Base-by-base conservation (phyloP, 30 jellyfish, hydroid and myxozoan genomes). In the Sanderia malayensis region DNA sequence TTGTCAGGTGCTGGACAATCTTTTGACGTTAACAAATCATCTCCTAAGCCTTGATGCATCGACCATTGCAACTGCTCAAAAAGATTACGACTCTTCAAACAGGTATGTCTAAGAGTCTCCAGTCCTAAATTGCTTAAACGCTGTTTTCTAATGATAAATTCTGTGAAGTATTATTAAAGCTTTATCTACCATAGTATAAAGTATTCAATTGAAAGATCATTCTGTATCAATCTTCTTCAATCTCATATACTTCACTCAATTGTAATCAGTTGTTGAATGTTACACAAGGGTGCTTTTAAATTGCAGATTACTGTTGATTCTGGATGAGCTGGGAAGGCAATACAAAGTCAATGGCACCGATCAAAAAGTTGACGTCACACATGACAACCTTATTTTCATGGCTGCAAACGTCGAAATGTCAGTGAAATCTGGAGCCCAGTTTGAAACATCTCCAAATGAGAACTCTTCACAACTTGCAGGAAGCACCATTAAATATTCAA, bases 271-370 rank as follows among this genome's bases (percentile, higher is more conserved):
- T n/a, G n/a, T n/a, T n/a, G n/a, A n/a, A n/a, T n/a, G n/a, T n/a
- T n/a, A n/a, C n/a, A n/a, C n/a, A n/a, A n/a, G n/a, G n/a, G n/a
- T n/a, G n/a, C n/a, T n/a, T n/a, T n/a, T n/a, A n/a, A n/a, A n/a
- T n/a, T n/a, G n/a, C 64, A 49, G 64, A 18, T 49, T 49, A 18
- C 27, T 49, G 27, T 49, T 24, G 18, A 24, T 18, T 4, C 18
- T 49, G 18, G 64, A 49, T 49, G 64, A 49, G 24, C 64, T 49
- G 24, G 64, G 64, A 49, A 49, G 24, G 18, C 64, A 49, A 49
- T 49, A 49, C 18, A 18, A 49, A 9, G 24, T 49, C 4, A 8
- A 7, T 4, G 24, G 27, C 27, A 49, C 18, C 7, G 64, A 49
- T 24, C 23, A 15, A 49, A 24, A 24, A 8, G 64, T 49, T 3